Conservation (phyloP, 2,888 invertebrate species). For the Tachina grossa region DNA sequence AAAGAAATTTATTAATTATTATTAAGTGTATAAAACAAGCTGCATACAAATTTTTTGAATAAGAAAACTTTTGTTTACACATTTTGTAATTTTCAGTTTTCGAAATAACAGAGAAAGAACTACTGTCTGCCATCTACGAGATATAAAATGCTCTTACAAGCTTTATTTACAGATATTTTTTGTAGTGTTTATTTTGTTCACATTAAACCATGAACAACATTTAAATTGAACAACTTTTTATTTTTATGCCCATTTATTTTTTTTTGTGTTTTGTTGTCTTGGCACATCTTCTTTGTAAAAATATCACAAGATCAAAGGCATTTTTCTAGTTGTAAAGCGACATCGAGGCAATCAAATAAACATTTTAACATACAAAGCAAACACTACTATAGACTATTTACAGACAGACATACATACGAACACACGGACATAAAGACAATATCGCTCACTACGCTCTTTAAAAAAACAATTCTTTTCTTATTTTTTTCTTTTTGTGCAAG, state of each 20-base stretch:
- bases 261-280: conserved; percentile 1
- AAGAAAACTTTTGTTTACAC: no score
- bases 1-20: no score
- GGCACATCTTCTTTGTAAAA: conserved; percentile 70
- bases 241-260: conserved; percentile 29
- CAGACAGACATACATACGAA: conserved; percentile 33
- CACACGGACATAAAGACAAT: conserved; percentile 19
- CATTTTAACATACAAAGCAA: conserved; percentile 35
- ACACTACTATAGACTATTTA: conserved; percentile 47
- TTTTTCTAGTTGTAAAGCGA: conserved; percentile 77
- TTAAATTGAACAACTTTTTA: conserved; percentile 41
- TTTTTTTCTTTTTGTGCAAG: not conserved
- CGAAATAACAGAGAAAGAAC: no score
- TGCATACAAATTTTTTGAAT: no score
- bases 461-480: conserved; percentile 24
- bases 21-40: no score
- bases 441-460: conserved; percentile 31
- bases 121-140: no score
- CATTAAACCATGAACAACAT: conserved; percentile 68
- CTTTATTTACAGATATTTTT: conserved; percentile 27
- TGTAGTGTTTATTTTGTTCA: conserved; percentile 42
- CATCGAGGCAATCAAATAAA: conserved; percentile 68
- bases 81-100: no score
- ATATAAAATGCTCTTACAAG: not conserved
- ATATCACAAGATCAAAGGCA: conserved; percentile 80